Conservation (phyloP, 2,888 invertebrate genomes). For the Nephrotoma guestfalica region DNA sequence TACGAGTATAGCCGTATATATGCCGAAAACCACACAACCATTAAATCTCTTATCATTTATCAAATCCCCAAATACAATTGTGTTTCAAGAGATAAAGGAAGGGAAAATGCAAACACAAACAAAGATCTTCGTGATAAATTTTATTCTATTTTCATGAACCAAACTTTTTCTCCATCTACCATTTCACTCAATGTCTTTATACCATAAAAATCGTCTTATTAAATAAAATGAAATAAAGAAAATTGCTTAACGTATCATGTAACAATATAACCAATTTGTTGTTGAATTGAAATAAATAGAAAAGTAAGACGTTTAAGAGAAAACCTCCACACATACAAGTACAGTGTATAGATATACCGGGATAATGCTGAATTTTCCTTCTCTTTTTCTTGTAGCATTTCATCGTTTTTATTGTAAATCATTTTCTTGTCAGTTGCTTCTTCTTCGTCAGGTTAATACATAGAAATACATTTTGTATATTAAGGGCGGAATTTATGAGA, state of each 20-base stretch:
- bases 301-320: neutral
- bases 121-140: neutral
- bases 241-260: slow-evolving; percentile 19
- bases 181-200: neutral
- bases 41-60: neutral
- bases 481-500: neutral
- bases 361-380: neutral
- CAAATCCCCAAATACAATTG: neutral
- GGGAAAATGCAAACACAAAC: neutral
- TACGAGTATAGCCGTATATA: too few relatives aligned
- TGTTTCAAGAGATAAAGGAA: neutral
- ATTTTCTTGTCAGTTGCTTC: neutral
- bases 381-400: neutral
- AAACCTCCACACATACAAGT: neutral
- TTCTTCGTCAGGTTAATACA: neutral
- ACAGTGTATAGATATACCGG: neutral
- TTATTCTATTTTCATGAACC: neutral
- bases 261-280: slow-evolving; percentile 20
- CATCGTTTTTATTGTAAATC: neutral
- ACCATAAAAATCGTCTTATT: neutral
- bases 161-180: neutral
- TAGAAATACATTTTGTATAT: neutral
- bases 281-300: slow-evolving; percentile 16
- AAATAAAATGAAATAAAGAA: slow-evolving; percentile 3
- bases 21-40: neutral